A percentile compares a stretch with the other conserved stretches of the same genome.
Conservation (phyloP, 2,888 invertebrate genomes). For the Callosobruchus maculatus region DNA sequence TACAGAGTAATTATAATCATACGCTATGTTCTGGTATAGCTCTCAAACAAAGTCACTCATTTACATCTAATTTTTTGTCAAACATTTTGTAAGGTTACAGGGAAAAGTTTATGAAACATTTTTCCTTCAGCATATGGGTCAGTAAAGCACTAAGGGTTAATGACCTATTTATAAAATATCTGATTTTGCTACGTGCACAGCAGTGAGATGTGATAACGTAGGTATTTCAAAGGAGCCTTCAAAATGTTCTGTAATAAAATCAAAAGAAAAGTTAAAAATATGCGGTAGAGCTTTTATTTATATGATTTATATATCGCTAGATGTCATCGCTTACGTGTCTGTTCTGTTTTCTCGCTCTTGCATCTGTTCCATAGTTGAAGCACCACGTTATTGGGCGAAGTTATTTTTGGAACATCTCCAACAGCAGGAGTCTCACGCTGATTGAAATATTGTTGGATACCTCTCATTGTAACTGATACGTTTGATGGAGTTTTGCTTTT, state of each 20-base stretch:
- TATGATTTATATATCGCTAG: background rate
- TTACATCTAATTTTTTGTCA: too few relatives aligned
- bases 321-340: background rate
- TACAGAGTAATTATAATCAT: too few relatives aligned
- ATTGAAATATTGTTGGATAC: background rate
- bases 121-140: too few relatives aligned
- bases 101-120: too few relatives aligned
- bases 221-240: background rate
- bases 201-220: too few relatives aligned
- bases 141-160: too few relatives aligned
- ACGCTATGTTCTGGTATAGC: too few relatives aligned
- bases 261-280: background rate
- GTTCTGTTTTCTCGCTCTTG: background rate
- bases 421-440: background rate
- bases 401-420: background rate
- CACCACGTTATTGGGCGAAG: background rate
- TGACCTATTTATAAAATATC: too few relatives aligned
- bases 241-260: background rate
- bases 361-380: background rate
- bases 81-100: too few relatives aligned
- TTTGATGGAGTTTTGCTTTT: background rate
- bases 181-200: too few relatives aligned
- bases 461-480: background rate
- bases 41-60: too few relatives aligned
- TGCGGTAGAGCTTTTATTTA: background rate